Conservation (phyloP, 2,888 invertebrate species). For the Leptogaster cylindrica region DNA sequence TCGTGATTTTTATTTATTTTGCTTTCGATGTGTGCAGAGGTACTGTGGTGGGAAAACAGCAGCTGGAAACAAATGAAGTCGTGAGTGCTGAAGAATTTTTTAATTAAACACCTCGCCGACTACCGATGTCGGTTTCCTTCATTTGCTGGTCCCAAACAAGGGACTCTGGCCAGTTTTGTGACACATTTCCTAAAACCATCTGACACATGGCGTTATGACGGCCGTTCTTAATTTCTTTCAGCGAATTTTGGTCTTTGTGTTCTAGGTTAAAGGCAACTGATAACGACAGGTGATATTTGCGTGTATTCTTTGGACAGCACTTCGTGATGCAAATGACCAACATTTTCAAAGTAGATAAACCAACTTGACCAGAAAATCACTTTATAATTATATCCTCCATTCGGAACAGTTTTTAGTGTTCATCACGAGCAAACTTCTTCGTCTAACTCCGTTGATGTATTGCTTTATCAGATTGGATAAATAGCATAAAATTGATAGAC, state of each 20-base stretch:
- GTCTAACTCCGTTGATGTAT: conserved; percentile 29
- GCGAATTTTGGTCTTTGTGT: not conserved
- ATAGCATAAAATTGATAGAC: conserved; percentile 43
- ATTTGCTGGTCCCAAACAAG: not conserved
- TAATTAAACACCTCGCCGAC: conserved; percentile 25
- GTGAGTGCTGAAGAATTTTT: conserved; percentile 20
- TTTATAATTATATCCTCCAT: too few species aligned
- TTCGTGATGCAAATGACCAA: too few species aligned
- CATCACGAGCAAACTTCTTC: not conserved
- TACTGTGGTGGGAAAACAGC: conserved; percentile 13
- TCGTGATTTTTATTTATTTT: conserved; percentile 4
- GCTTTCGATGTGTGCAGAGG: not conserved
- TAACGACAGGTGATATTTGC: conserved; percentile 13
- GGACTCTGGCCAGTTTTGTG: conserved; percentile 19
- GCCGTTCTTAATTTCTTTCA: conserved; percentile 8
- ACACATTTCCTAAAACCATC: conserved; percentile 30
- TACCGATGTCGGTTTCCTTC: not conserved
- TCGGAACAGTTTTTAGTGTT: too few species aligned
- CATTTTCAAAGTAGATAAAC: too few species aligned
- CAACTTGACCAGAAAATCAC: too few species aligned
- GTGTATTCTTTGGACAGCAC: not conserved
- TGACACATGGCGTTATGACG: conserved; percentile 34
- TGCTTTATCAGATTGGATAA: conserved; percentile 38
- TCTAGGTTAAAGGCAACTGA: conserved; percentile 4
- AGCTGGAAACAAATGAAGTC: conserved; percentile 13